These are phyloP conservation scores for Scaptomyza reducta DNA, from an alignment of 2,888 invertebrate species.

Conservation along the genomic window DNA sequence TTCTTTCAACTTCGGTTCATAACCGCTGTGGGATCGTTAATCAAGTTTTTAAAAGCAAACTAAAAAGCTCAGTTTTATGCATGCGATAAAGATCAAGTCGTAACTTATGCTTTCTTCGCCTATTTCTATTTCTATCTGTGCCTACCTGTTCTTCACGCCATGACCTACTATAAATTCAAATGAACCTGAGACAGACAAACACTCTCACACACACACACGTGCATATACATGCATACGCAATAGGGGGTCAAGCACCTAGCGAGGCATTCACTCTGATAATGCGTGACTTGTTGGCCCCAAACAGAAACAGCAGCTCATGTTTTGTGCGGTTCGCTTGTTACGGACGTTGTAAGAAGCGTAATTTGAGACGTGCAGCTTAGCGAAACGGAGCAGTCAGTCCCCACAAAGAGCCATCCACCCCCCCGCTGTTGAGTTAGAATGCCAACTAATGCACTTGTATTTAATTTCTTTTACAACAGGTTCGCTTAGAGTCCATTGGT, in stretches of 20 bases:
- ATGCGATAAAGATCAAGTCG: conserved; percentile 56
- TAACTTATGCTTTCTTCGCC: conserved; percentile 69
- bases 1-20: conserved; percentile 21
- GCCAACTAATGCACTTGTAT: conserved; percentile 48
- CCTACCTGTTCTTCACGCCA: conserved; percentile 58
- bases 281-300: conserved; percentile 64
- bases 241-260: conserved; percentile 66
- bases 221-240: background rate
- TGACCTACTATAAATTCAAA: conserved; percentile 70
- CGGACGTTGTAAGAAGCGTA: conserved; percentile 51
- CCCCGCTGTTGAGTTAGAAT: conserved; percentile 12
- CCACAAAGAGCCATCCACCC: background rate
- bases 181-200: conserved; percentile 49
- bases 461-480: conserved; percentile 85
- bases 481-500: conserved; percentile 98
- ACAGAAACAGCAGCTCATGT: conserved; percentile 33
- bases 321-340: conserved; percentile 51
- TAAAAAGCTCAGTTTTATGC: conserved; percentile 32
- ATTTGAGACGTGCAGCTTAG: conserved; percentile 52
- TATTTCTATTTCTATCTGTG: conserved; percentile 41
- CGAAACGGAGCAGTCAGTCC: conserved; percentile 33
- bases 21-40: conserved; percentile 35
- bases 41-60: conserved; percentile 25
- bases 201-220: background rate
- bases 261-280: conserved; percentile 68